Evolutionary conservation across 1,140 invertebrate genomes (phyloP).

Genomic region (Nebria ingens): DNA sequence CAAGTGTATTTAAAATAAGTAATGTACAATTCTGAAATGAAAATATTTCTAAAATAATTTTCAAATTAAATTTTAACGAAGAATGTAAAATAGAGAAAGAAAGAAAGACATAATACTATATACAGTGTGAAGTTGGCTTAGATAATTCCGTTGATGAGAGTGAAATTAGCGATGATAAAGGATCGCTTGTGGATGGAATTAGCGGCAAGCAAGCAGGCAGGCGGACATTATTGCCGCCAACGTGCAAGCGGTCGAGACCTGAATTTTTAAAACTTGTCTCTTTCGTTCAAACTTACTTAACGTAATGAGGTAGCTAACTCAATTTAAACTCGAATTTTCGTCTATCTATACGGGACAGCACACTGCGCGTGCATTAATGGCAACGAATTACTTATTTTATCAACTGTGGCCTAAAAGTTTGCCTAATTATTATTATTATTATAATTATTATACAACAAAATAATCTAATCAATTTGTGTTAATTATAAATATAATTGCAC

Average conservation of each 20-base stretch:
- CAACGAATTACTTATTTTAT: background rate
- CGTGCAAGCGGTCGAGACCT: conserved; percentile 1
- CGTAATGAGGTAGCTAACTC: conserved; percentile 7
- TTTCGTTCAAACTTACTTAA: conserved; percentile 1
- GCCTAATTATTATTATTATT: too few species aligned
- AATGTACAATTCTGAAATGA: too few species aligned
- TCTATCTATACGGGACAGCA: too few species aligned
- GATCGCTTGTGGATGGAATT: conserved; percentile 2
- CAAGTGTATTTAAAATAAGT: too few species aligned
- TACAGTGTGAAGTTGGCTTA: background rate
- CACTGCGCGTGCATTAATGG: background rate
- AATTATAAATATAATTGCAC: too few species aligned
- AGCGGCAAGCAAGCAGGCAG: background rate
- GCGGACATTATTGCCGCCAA: background rate
- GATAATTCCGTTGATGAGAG: conserved; percentile 1
- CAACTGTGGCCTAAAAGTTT: too few species aligned
- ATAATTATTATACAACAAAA: too few species aligned
- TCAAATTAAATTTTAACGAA: too few species aligned
- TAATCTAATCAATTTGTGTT: too few species aligned
- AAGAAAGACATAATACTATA: too few species aligned
- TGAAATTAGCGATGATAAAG: conserved; percentile 6
- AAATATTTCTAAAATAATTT: too few species aligned
- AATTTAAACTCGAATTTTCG: conserved; percentile 2
- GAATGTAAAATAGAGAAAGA: too few species aligned
- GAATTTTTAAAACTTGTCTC: conserved; percentile 9